A percentile compares a stretch with the other conserved stretches of the same genome.
phyloP scores from a whole-genome alignment of 2,888 invertebrate species.

The Cephus pygmeus region DNA sequence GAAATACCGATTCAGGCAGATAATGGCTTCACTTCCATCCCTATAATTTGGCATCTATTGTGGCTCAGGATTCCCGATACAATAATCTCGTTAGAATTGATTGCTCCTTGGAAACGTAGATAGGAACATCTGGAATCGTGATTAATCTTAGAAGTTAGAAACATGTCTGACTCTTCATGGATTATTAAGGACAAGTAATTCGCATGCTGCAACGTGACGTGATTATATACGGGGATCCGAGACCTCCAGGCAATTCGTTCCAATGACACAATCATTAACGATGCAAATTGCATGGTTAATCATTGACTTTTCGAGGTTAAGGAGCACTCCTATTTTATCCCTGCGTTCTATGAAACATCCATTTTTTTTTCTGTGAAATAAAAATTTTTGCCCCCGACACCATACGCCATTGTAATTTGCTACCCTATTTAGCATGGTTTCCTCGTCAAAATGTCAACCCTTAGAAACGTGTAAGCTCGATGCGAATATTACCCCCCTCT shows the following conservation, averaged over 20 bases:
- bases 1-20: background rate
- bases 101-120: background rate
- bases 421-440: background rate
- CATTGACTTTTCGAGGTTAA: background rate
- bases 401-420: background rate
- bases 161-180: background rate
- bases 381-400: background rate
- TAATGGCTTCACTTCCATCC: background rate
- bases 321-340: background rate
- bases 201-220: background rate
- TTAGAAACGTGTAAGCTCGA: background rate
- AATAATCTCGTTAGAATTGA: background rate
- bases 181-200: background rate
- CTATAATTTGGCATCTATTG: background rate
- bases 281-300: background rate
- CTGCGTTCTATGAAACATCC: background rate
- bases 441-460: background rate
- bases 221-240: background rate
- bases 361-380: background rate
- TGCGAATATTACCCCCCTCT: background rate
- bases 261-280: background rate
- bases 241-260: background rate
- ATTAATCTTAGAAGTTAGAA: background rate
- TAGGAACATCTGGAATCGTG: background rate
- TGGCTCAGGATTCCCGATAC: background rate